Evolutionary conservation across 2,797 vertebrate species (phyloP).

Genomic region (Ctenosaura bakeri): DNA sequence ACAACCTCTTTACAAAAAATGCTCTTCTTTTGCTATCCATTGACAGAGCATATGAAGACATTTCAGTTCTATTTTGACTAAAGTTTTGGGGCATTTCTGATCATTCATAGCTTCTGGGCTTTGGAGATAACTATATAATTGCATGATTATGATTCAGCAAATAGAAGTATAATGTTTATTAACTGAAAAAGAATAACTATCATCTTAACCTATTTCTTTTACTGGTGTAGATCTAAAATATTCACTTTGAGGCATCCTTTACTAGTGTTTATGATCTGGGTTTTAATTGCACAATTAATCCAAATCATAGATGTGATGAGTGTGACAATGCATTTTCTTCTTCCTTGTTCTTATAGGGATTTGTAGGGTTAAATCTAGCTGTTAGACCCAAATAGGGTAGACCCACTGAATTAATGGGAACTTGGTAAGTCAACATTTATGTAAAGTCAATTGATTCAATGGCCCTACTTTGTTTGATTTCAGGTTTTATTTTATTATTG

Average conservation of each 20-base stretch:
- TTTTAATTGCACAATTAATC: neutral
- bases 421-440: too few relatives aligned
- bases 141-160: neutral
- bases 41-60: neutral
- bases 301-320: too few relatives aligned
- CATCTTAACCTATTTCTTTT: slow-evolving; percentile 1
- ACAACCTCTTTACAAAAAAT: slow-evolving; percentile 33
- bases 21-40: slow-evolving; percentile 17
- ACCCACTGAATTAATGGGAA: too few relatives aligned
- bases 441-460: too few relatives aligned
- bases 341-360: neutral
- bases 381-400: too few relatives aligned
- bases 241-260: neutral
- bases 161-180: neutral
- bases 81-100: neutral
- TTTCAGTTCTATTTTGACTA: neutral
- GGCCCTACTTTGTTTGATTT: too few relatives aligned
- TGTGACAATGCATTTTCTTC: neutral
- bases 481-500: too few relatives aligned
- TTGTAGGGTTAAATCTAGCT: too few relatives aligned
- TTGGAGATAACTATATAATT: neutral
- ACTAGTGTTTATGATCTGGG: neutral
- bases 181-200: neutral
- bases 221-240: neutral
- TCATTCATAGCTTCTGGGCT: neutral